Evolutionary conservation across 2,888 invertebrate genomes (phyloP).

Genomic region (Andrena minutula): DNA sequence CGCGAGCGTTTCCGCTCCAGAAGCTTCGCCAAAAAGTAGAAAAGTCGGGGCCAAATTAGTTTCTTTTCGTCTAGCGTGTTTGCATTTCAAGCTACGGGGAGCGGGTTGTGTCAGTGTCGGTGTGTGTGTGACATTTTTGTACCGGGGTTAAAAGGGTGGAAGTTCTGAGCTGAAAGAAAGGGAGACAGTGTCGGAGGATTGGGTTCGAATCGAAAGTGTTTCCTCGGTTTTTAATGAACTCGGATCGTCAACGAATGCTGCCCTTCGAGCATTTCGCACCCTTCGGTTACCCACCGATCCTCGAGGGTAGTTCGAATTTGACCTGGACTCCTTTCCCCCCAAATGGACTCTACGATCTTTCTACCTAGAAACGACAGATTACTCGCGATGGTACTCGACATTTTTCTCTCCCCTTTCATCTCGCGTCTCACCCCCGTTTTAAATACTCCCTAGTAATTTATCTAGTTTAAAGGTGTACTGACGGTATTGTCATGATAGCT

Average conservation of each 20-base stretch:
- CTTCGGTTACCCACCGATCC: neutral
- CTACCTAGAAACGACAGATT: conserved; percentile 32
- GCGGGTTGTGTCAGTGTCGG: neutral
- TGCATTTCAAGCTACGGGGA: neutral
- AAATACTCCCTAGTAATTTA: conserved; percentile 43
- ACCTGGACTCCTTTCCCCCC: conserved; percentile 45
- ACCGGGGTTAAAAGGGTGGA: neutral
- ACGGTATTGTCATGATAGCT: conserved; percentile 56
- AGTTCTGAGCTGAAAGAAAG: neutral
- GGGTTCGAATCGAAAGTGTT: neutral
- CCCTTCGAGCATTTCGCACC: conserved; percentile 19
- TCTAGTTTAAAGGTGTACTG: conserved; percentile 41
- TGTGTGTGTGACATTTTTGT: neutral
- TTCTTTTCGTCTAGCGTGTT: neutral
- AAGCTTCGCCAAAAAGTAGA: neutral
- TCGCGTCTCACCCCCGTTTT: conserved; percentile 1
- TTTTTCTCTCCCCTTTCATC: conserved; percentile 7
- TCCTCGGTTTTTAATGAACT: neutral
- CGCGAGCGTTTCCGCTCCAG: neutral
- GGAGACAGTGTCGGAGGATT: neutral
- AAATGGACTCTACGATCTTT: conserved; percentile 2
- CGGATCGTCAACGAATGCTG: conserved; percentile 6
- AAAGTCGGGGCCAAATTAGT: conserved; percentile 29
- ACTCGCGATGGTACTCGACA: conserved; percentile 9
- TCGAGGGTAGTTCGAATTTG: conserved; percentile 43